phyloP scores from a whole-genome alignment of 1,140 invertebrate species.

The Pogonomyrmex barbatus region DNA sequence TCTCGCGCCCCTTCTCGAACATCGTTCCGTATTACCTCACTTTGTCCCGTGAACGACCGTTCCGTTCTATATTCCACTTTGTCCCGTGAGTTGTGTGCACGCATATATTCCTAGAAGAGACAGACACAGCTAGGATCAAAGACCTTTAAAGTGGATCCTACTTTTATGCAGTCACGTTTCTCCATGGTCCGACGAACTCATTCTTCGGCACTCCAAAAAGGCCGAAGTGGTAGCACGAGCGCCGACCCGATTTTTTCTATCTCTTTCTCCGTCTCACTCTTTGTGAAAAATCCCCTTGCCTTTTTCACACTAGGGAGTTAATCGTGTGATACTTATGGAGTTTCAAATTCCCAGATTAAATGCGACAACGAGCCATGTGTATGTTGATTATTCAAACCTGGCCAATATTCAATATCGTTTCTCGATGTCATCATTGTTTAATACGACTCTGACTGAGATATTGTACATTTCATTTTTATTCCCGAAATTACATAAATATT shows the following conservation, averaged over 20 bases:
- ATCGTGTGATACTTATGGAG: constrained; percentile 11
- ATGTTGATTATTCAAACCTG: constrained; percentile 1
- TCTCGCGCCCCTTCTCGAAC: constrained; percentile 20
- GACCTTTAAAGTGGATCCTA: constrained; percentile 62
- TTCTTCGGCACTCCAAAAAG: constrained; percentile 52
- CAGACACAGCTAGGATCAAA: constrained; percentile 67
- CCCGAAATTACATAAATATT: not conserved
- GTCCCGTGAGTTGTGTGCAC: constrained; percentile 53
- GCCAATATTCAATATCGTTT: not conserved
- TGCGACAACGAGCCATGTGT: not conserved
- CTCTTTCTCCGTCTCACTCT: not conserved
- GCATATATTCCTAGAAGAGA: constrained; percentile 63
- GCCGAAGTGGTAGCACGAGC: constrained; percentile 15
- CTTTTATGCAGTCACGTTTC: constrained; percentile 71
- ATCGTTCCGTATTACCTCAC: constrained; percentile 38
- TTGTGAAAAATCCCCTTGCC: constrained; percentile 38
- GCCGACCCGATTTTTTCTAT: constrained; percentile 23
- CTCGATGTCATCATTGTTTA: not conserved
- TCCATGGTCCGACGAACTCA: constrained; percentile 62
- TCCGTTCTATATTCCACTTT: constrained; percentile 57
- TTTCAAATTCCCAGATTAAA: constrained; percentile 25
- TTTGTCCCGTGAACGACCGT: constrained; percentile 45
- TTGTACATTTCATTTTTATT: not conserved
- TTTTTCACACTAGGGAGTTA: constrained; percentile 1
- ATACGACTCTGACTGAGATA: not conserved